Percentiles rank a stretch among this genome's conserved stretches.
Evolutionary conservation across 2,888 invertebrate genomes (phyloP).

Genomic region (Amphipyra berbera): DNA sequence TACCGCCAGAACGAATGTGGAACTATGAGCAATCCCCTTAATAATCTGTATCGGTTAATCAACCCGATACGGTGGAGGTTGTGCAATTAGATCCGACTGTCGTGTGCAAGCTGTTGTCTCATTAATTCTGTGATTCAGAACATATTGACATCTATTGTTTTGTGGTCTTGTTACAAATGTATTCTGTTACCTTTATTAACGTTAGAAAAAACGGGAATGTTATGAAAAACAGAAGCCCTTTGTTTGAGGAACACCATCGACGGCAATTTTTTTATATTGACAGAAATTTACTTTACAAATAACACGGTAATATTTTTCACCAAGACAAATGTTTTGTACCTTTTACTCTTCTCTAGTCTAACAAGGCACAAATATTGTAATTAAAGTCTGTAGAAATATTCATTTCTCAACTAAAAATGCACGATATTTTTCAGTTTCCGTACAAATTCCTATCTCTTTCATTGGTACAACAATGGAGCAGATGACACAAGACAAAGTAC

Average conservation of each 20-base stretch:
- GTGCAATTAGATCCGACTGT: constrained; percentile 69
- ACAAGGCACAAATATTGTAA: not conserved
- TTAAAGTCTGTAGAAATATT: not conserved
- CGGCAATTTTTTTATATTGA: too few species aligned
- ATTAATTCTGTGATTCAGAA: constrained; percentile 54
- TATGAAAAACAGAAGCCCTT: constrained; percentile 5
- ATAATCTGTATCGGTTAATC: constrained; percentile 87
- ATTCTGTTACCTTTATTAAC: constrained; percentile 20
- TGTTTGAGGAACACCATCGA: constrained; percentile 9
- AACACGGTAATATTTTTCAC: too few species aligned
- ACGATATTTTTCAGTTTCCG: constrained; percentile 6
- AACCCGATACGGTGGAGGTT: constrained; percentile 81
- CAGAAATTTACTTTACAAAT: too few species aligned
- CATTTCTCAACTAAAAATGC: not conserved
- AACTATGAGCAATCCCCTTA: constrained; percentile 84
- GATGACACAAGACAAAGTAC: constrained; percentile 19
- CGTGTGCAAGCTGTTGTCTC: constrained; percentile 51
- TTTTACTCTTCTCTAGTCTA: not conserved
- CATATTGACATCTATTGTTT: constrained; percentile 43
- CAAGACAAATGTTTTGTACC: too few species aligned
- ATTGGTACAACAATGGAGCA: constrained; percentile 14
- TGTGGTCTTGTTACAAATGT: constrained; percentile 21
- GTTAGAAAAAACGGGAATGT: not conserved
- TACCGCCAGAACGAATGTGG: constrained; percentile 80
- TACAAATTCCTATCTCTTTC: constrained; percentile 6